Base-by-base conservation (phyloP, 2,113 vertebrate genomes). In the Gallinago undulata region DNA sequence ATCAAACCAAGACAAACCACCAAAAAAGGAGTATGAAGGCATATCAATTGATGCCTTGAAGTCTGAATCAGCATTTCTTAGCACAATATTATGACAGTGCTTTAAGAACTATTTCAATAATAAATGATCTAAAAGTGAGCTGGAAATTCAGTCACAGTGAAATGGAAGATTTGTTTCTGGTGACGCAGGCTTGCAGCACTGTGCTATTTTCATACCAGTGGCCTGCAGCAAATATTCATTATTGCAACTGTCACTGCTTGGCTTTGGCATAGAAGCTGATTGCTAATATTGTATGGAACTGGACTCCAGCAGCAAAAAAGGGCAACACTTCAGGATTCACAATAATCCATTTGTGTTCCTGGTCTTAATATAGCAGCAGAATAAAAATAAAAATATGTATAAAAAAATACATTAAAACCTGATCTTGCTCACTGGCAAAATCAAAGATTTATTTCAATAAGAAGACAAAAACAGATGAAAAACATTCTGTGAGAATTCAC, bases 181-280 rank as follows among this genome's bases (percentile, higher is more conserved):
- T 75, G 87, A 94, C 45, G 27, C 45, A 67, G 85, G 70, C 47
- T 93, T 96, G 51, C 55, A 91, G 82, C 77, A 90, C 81, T 80
- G 56, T 79, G 90, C 79, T 74, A 57, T 96, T 97, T 97, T 95
- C 92, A 94, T 96, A 87, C 87, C 92, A 96, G 76, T 37, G 39
- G 73, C 94, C 91, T n/a, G 64, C 37, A 97, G 94, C 95, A 98
- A 97, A 94, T 96, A 97, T 57, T 97, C 95, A 94, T 95, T 97
- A 96, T 87, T 97, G 76, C 69, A 95, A 97, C 96, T 96, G 95
- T 94, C 87, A 91, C 57, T 87, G 45, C 85, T 95, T 95, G 87
- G 96, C 77, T 95, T 92, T 97, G 82, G 64, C 87, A 57, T 63
- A 69, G 59, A 96, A 93, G 88, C 51, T 94, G 88, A 95, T 70